Evolutionary conservation across 2,888 invertebrate genomes (phyloP).

Genomic region (Galeruca laticollis): DNA sequence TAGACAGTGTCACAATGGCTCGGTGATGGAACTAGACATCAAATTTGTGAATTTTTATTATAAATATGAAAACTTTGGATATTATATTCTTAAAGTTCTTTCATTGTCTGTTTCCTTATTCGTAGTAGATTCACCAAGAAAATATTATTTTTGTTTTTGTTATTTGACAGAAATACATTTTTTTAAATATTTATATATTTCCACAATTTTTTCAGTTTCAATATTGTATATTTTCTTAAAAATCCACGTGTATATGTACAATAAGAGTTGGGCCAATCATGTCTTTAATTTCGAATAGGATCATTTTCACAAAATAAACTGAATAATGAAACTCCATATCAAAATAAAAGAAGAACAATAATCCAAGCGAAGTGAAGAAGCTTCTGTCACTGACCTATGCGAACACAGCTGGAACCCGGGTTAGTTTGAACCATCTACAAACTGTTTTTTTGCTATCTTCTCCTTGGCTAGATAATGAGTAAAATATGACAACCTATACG

Average conservation of each 20-base stretch:
- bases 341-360: background rate
- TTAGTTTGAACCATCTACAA: slow-evolving; percentile 11
- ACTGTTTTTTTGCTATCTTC: slow-evolving; percentile 5
- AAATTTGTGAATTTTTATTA: background rate
- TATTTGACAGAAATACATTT: too few species aligned
- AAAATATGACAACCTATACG: slow-evolving; percentile 30
- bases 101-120: too few species aligned
- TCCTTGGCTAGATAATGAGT: slow-evolving; percentile 24
- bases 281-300: too few species aligned
- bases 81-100: too few species aligned
- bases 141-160: too few species aligned
- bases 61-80: background rate
- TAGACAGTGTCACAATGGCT: background rate
- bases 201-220: too few species aligned
- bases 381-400: slow-evolving; percentile 31
- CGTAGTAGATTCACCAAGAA: too few species aligned
- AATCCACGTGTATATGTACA: too few species aligned
- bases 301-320: too few species aligned
- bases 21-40: background rate
- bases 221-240: too few species aligned
- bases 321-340: background rate
- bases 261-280: too few species aligned
- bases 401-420: slow-evolving; percentile 20
- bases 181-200: too few species aligned
- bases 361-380: background rate